Evolutionary conservation across 2,797 vertebrate genomes (phyloP).

Genomic region (Labeo calbasu): DNA sequence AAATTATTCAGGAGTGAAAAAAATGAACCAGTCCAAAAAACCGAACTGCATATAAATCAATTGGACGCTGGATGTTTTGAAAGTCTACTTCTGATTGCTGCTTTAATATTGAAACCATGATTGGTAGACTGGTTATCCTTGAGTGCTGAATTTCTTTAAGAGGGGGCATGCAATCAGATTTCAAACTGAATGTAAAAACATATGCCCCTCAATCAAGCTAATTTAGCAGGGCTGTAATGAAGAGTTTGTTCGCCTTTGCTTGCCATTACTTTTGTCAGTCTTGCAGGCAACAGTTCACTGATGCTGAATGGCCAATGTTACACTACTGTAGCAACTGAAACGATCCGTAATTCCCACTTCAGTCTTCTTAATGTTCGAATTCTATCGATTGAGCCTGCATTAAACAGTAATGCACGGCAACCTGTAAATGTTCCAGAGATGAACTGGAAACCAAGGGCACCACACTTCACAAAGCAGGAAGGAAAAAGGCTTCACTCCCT

Average conservation of each 20-base stretch:
- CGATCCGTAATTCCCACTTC: background rate
- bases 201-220: slow-evolving; percentile 20
- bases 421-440: slow-evolving; percentile 17
- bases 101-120: slow-evolving; percentile 29
- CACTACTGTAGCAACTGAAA: background rate
- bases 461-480: background rate
- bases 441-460: slow-evolving; percentile 31
- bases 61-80: slow-evolving; percentile 9
- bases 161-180: slow-evolving; percentile 20
- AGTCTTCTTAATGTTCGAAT: background rate
- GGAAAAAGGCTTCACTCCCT: background rate
- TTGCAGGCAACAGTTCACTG: slow-evolving; percentile 3
- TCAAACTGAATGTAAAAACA: slow-evolving; percentile 24
- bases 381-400: slow-evolving; percentile 6
- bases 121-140: slow-evolving; percentile 21
- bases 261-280: background rate
- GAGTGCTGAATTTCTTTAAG: slow-evolving; percentile 20
- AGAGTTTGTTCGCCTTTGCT: background rate
- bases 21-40: slow-evolving; percentile 17
- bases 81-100: slow-evolving; percentile 29
- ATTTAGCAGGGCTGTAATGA: slow-evolving; percentile 12
- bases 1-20: slow-evolving; percentile 29
- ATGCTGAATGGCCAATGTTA: background rate
- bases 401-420: slow-evolving; percentile 18
- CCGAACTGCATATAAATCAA: slow-evolving; percentile 38